These are phyloP conservation scores for Cynoglossus semilaevis DNA, from an alignment of 2,113 vertebrate species.

Conservation along the genomic window DNA sequence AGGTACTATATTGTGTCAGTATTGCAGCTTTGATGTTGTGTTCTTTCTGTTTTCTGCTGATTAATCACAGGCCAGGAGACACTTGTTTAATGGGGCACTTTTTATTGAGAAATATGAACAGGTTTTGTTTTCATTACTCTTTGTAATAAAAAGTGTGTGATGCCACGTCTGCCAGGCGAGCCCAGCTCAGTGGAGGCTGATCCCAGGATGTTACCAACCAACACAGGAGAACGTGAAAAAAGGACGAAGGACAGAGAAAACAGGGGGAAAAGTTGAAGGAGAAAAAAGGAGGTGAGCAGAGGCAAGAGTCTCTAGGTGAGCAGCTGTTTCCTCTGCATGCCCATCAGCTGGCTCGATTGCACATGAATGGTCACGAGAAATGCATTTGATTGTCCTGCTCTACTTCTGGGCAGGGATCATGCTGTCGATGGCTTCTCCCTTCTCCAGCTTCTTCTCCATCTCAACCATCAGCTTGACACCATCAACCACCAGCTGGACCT, in stretches of 20 bases:
- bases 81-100: constrained; percentile 65
- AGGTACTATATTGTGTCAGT: too few species aligned
- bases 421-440: constrained; percentile 87
- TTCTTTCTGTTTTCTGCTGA: too few species aligned
- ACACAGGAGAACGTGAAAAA: constrained; percentile 56
- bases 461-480: constrained; percentile 96
- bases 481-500: constrained; percentile 96
- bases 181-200: constrained; percentile 67
- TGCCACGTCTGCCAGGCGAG: constrained; percentile 59
- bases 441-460: constrained; percentile 98
- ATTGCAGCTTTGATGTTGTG: too few species aligned
- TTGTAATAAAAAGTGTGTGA: constrained; percentile 71
- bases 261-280: constrained; percentile 35
- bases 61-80: constrained; percentile 13
- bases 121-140: constrained; percentile 63
- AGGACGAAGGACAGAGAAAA: constrained; percentile 25
- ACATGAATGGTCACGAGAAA: constrained; percentile 54
- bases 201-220: constrained; percentile 77
- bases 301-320: constrained; percentile 72
- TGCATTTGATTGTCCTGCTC: constrained; percentile 54
- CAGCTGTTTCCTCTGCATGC: constrained; percentile 54
- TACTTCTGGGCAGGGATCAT: constrained; percentile 97
- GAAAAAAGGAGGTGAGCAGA: constrained; percentile 57
- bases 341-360: constrained; percentile 51
- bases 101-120: constrained; percentile 73